A percentile compares a stretch with the other conserved stretches of the same genome.
phyloP scores from a whole-genome alignment of 1,140 invertebrate genomes.

The Homarus americanus region DNA sequence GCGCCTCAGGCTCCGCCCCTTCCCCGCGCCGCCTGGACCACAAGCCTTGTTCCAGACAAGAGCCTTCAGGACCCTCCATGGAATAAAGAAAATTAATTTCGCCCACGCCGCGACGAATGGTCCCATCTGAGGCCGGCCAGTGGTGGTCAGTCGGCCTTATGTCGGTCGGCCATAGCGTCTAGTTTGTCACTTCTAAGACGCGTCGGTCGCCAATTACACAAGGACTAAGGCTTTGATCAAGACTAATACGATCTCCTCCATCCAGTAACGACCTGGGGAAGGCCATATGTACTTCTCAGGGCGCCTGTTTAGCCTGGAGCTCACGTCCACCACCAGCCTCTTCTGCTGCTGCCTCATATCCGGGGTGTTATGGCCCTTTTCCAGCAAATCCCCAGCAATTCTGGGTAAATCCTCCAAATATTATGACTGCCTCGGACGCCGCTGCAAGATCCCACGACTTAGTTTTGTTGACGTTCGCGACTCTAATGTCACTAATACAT shows the following conservation, averaged over 20 bases:
- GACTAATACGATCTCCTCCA: constrained; percentile 74
- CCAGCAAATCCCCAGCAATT: constrained; percentile 73
- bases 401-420: constrained; percentile 71
- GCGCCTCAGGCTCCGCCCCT: constrained; percentile 71
- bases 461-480: constrained; percentile 70
- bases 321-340: constrained; percentile 73
- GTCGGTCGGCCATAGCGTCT: constrained; percentile 65
- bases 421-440: constrained; percentile 70
- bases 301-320: constrained; percentile 70
- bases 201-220: constrained; percentile 70
- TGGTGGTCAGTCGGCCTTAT: constrained; percentile 73
- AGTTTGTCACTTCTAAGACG: constrained; percentile 71
- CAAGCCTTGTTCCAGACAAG: constrained; percentile 73
- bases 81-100: constrained; percentile 75
- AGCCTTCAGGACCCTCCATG: constrained; percentile 73
- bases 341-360: constrained; percentile 70
- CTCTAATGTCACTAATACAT: constrained; percentile 72
- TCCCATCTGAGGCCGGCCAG: constrained; percentile 71
- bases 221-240: constrained; percentile 73
- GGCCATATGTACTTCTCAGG: constrained; percentile 72
- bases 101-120: constrained; percentile 71
- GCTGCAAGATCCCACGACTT: constrained; percentile 69
- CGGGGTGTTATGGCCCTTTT: constrained; percentile 72
- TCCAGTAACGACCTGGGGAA: constrained; percentile 74
- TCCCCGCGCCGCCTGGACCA: constrained; percentile 67